Conservation (phyloP, 2,888 invertebrate species). For the Halictus quadricinctus region DNA sequence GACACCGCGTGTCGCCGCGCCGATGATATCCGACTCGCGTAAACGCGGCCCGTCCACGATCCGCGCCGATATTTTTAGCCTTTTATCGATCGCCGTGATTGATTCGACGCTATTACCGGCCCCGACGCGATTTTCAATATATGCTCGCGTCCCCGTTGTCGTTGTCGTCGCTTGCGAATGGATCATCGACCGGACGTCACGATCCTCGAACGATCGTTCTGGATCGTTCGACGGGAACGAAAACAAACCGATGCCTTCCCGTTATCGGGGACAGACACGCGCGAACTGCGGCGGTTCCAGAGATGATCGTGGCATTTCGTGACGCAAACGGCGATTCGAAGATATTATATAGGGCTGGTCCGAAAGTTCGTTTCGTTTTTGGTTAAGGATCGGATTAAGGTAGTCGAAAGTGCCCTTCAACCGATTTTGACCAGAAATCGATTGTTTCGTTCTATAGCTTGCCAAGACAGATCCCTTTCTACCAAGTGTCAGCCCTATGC, state of each 20-base stretch:
- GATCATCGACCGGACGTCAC: constrained; percentile 3
- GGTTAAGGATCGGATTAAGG: no score
- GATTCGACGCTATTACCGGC: constrained; percentile 14
- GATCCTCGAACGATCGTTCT: not conserved
- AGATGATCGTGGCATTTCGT: not conserved
- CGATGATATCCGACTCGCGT: constrained; percentile 48
- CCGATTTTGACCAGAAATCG: no score
- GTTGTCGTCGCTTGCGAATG: not conserved
- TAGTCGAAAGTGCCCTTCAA: no score
- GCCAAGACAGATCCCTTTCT: no score
- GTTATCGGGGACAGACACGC: not conserved
- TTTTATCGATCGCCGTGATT: constrained; percentile 48
- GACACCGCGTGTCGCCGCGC: constrained; percentile 50
- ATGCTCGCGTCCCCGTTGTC: not conserved
- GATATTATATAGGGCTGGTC: no score
- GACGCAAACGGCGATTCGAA: not conserved
- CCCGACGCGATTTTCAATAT: not conserved
- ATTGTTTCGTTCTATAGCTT: no score
- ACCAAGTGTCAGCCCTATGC: no score
- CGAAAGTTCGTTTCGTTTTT: no score
- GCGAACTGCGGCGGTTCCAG: not conserved
- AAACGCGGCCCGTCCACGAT: constrained; percentile 21
- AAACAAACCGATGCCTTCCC: not conserved
- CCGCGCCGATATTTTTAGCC: constrained; percentile 54
- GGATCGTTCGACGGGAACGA: not conserved